A percentile compares a stretch with the other conserved stretches of the same genome.
Evolutionary conservation across 2,113 vertebrate genomes (phyloP).

Genomic region (Cacatua alba): DNA sequence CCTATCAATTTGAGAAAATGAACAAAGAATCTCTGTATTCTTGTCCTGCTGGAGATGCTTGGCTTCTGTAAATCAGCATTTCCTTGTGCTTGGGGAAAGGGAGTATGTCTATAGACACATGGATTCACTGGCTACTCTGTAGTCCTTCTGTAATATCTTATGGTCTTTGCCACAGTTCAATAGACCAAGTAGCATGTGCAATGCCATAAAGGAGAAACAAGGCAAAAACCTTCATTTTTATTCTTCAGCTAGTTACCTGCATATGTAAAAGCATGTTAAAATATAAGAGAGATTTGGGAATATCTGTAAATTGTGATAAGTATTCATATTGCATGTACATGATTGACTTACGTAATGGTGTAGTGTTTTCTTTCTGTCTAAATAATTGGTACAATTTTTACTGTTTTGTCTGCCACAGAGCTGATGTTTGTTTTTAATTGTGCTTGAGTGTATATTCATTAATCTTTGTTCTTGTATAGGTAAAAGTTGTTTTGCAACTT

Average conservation of each 20-base stretch:
- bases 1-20: neutral
- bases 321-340: neutral
- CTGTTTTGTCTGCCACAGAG: neutral
- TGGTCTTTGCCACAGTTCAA: neutral
- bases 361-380: neutral
- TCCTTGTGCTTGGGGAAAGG: neutral
- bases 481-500: neutral
- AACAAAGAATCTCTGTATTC: neutral
- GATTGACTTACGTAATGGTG: neutral
- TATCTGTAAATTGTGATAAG: neutral
- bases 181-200: neutral
- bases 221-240: neutral
- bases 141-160: neutral
- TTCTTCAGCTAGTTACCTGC: neutral
- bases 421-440: neutral
- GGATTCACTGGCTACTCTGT: neutral
- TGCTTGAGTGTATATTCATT: neutral
- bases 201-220: neutral
- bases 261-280: neutral
- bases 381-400: neutral
- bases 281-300: neutral
- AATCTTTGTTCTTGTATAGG: neutral
- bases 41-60: neutral
- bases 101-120: accelerated
- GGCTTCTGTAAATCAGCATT: neutral